Conservation (phyloP, 2,888 invertebrate species). For the Rhopalosiphum nymphaeae region DNA sequence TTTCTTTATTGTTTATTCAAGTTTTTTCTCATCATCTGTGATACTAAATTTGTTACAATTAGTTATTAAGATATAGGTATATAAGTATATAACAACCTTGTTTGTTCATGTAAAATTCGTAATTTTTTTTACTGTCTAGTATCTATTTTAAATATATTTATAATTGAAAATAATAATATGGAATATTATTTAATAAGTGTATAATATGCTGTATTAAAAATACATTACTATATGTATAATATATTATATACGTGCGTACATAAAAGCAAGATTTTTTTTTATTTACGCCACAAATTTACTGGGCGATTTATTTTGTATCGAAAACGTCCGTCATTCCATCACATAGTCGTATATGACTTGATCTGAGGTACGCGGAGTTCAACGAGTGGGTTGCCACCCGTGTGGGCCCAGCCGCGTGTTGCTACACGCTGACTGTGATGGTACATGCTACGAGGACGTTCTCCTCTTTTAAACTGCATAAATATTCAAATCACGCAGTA, state of each 20-base stretch:
- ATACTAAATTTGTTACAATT: not conserved
- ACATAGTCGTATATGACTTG: not conserved
- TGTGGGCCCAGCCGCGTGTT: not conserved
- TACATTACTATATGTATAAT: not conserved
- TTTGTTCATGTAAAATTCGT: not conserved
- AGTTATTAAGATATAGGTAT: not conserved
- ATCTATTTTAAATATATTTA: not conserved
- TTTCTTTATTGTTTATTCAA: not conserved
- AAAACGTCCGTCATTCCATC: not conserved
- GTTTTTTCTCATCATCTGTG: not conserved
- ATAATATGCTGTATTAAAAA: not conserved
- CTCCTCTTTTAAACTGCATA: slow-evolving; percentile 21
- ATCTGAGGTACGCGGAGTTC: not conserved
- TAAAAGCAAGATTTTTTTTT: not conserved
- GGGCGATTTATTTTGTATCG: not conserved
- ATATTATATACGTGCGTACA: not conserved
- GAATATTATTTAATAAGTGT: not conserved
- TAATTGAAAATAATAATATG: not conserved
- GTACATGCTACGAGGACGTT: not conserved
- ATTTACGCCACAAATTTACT: not conserved
- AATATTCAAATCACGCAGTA: slow-evolving; percentile 37
- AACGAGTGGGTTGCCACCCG: slow-evolving; percentile 38
- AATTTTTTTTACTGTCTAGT: not conserved
- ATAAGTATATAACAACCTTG: not conserved
- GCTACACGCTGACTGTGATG: not conserved